Evolutionary conservation across 2,113 vertebrate species (phyloP), one percentile per base, ranked within the genome.

Genomic region (Halcyon malimbica): DNA sequence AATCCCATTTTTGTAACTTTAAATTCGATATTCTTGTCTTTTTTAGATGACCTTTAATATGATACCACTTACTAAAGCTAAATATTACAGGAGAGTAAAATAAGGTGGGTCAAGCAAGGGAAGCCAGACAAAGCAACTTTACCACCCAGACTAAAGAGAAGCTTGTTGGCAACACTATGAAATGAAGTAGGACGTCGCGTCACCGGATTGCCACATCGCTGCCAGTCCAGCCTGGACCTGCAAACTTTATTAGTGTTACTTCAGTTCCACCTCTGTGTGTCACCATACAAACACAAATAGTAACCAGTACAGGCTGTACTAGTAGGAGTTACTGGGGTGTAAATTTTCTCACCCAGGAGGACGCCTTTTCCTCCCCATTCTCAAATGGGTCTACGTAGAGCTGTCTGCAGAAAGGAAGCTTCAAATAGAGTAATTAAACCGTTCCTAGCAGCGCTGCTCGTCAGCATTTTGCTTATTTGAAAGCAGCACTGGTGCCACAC

Each of bases 361-460:
- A 44, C 0, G 1, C 20, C 21, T 13, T 33, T 71, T 81, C 65
- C 57, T 76, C 46, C 62, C 33, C 21, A 5, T 37, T 35, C 60
- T 63, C 59, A 42, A 42, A 63, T 10, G 21, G 13, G 9, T 44
- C 37, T 28, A 1, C 1, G 2, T 37, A 10, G 3, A 59, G 28
- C 7, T 4, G 0, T 35, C 7, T 1, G 1, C n/a, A 28, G 4
- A 70, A 63, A 0, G 0, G 8, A 16, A 85, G 42, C 16, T 16
- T 87, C 24, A 12, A 6, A 2, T 1, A 18, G 4, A 37, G 21
- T 31, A 70, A 85, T 16, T 20, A 10, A 73, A 9, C 16, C 7
- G 59, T n/a, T 76, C 75, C 69, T 64, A 17, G 11, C 25, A 46
- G 48, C 15, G 56, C 35, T 39, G 35, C 50, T 50, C 4, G 7